Evolutionary conservation across 2,888 invertebrate species (phyloP).

Genomic region (Dasypolia templi): DNA sequence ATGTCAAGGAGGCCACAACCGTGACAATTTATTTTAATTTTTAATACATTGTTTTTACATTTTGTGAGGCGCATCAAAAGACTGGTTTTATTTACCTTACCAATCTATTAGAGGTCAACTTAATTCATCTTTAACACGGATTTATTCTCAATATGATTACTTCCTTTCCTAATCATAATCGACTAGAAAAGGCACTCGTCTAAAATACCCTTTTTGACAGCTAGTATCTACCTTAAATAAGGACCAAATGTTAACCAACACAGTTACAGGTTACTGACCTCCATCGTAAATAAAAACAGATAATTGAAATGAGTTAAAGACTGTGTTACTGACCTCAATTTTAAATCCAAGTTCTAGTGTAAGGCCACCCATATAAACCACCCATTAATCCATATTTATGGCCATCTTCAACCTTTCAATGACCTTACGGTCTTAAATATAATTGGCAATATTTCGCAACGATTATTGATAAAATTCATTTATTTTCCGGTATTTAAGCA

Average conservation of each 20-base stretch:
- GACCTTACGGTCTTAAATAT: slow-evolving; percentile 43
- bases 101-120: slow-evolving; percentile 2
- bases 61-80: not conserved
- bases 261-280: slow-evolving; percentile 34
- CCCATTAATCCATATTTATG: slow-evolving; percentile 26
- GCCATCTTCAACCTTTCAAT: slow-evolving; percentile 32
- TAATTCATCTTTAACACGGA: not conserved
- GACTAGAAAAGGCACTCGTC: not conserved
- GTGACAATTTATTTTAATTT: not conserved
- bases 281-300: not conserved
- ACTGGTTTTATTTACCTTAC: not conserved
- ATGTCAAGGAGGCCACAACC: not conserved
- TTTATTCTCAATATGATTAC: not conserved
- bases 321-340: slow-evolving; percentile 25
- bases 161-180: not conserved
- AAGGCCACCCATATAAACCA: slow-evolving; percentile 26
- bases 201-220: too few relatives aligned
- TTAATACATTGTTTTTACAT: not conserved
- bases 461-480: slow-evolving; percentile 2
- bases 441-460: slow-evolving; percentile 41
- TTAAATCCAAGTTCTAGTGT: slow-evolving; percentile 48
- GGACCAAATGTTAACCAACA: too few relatives aligned
- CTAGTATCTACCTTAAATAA: not conserved
- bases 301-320: not conserved
- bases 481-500: slow-evolving; percentile 27